Conservation (phyloP, 2,797 vertebrate species). For the Silurus lanzhouensis region DNA sequence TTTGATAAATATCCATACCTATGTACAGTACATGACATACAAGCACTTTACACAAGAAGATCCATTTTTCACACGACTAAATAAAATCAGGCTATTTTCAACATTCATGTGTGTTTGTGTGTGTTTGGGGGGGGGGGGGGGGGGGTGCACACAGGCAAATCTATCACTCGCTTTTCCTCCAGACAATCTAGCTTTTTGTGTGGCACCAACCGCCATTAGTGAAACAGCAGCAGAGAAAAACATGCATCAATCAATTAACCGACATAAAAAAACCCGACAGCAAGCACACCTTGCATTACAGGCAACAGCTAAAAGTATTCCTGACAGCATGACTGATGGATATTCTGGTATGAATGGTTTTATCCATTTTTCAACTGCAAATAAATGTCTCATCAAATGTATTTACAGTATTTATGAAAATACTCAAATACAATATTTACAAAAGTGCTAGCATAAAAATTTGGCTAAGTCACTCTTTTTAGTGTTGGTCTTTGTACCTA, state of each 20-base stretch:
- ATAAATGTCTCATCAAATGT: not conserved
- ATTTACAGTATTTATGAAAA: too few species aligned
- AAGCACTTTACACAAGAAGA: not conserved
- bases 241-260: slow-evolving; percentile 49
- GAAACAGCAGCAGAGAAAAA: slow-evolving; percentile 61
- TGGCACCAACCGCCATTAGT: slow-evolving; percentile 68
- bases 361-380: not conserved
- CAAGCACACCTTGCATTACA: slow-evolving; percentile 7
- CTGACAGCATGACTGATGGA: not conserved
- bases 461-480: too few species aligned
- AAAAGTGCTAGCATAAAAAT: too few species aligned
- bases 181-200: slow-evolving; percentile 71
- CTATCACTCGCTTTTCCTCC: not conserved
- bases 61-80: not conserved
- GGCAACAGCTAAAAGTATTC: not conserved
- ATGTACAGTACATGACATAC: not conserved
- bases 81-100: not conserved
- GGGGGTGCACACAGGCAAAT: not conserved
- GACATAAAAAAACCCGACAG: slow-evolving; percentile 20
- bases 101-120: not conserved
- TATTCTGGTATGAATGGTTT: not conserved
- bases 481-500: too few species aligned
- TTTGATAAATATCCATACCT: not conserved
- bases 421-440: too few species aligned
- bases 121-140: too few species aligned